A percentile compares a stretch with the other conserved stretches of the same genome.
Conservation (phyloP, 2,888 invertebrate genomes). For the Unio delphinus region DNA sequence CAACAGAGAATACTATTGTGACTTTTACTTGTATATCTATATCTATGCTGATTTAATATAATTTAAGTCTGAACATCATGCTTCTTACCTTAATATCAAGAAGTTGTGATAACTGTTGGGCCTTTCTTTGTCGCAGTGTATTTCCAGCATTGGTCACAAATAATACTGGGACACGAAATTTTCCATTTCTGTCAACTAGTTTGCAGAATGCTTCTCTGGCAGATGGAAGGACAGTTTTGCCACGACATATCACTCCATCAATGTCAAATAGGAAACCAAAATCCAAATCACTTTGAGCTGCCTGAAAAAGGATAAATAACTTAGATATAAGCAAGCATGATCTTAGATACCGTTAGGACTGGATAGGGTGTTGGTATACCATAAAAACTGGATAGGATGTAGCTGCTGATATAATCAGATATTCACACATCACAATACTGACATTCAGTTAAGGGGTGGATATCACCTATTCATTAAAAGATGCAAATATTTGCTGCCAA, state of each 20-base stretch:
- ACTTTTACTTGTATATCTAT: too few species aligned
- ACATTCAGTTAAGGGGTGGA: too few species aligned
- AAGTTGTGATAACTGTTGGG: constrained; percentile 76
- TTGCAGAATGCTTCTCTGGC: constrained; percentile 76
- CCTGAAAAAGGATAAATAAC: too few species aligned
- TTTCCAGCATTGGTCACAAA: constrained; percentile 81
- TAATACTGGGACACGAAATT: constrained; percentile 77
- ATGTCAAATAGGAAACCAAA: constrained; percentile 81
- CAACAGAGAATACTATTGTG: too few species aligned
- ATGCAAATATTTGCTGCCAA: too few species aligned
- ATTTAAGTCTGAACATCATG: neutral
- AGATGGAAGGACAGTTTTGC: constrained; percentile 76
- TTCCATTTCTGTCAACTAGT: constrained; percentile 74
- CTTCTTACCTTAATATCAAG: constrained; percentile 74
- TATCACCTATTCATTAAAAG: too few species aligned
- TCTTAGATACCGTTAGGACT: too few species aligned
- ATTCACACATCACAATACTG: too few species aligned
- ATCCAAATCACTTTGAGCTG: constrained; percentile 23
- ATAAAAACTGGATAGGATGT: too few species aligned
- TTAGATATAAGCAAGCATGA: too few species aligned
- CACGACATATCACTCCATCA: constrained; percentile 79
- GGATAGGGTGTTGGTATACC: too few species aligned
- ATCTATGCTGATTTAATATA: neutral
- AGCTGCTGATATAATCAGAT: too few species aligned
- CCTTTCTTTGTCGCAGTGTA: constrained; percentile 76